Base-by-base conservation (phyloP, 1,140 invertebrate genomes). In the Venustaconcha ellipsiformis region DNA sequence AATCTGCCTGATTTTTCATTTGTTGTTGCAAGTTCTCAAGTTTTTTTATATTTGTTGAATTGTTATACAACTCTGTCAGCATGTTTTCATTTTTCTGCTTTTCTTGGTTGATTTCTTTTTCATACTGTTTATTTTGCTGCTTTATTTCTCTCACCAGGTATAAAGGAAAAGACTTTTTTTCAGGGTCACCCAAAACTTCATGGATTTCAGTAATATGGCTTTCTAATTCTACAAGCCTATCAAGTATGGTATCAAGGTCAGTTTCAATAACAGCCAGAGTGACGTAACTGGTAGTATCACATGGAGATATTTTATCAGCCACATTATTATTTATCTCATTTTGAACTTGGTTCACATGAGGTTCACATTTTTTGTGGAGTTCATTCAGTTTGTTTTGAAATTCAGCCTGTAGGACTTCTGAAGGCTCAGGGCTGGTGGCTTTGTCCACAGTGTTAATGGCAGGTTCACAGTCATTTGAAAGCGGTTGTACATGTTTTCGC, bases 211-310 rank as follows among this genome's bases (percentile, higher is more conserved):
- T 67, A 11, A 72, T 68, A 67, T 72, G 65, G 62, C 66, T 72
- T 63, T 72, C 23, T 20, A 77, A 59, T 57, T 72, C 37, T 59
- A 68, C 62, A 23, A 77, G 30, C 37, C 67, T 57, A 62, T 63
- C 68, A 17, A 67, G 57, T 55, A 72, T 17, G 30, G 64, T 23
- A 56, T 72, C 57, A 23, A 67, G 55, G n/a, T 67, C 72, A 12
- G 26, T 56, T 60, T 77, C 70, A 17, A 77, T 72, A n/a, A 60
- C 62, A 56, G 68, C 75, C 37, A 77, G 18, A 20, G 75, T 77
- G 12, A 77, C 56, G n/a, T 74, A 1, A 48, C 1, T 17, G 1
- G 23, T 18, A 26, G 15, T 11, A 48, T 48, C 37, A 48, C 37
- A 8, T 2, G 37, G 37, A 48, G 37, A 48, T 48, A 48, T 48